Conservation (phyloP, 2,888 invertebrate genomes). For the Myopa tessellatipennis region DNA sequence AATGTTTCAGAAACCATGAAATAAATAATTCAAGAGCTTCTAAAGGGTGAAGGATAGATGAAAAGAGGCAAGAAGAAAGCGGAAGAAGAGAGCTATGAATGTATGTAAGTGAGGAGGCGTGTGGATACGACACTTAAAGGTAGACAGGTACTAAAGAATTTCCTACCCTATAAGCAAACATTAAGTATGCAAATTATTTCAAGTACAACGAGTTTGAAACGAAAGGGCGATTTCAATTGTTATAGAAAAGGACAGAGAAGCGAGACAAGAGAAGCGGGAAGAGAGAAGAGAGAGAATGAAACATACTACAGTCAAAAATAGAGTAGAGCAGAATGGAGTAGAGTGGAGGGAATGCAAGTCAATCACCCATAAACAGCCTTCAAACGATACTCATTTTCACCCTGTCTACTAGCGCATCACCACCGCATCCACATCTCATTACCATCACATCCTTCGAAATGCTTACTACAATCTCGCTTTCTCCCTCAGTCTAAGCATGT, state of each 20-base stretch:
- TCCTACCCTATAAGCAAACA: not conserved
- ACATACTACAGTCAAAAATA: not conserved
- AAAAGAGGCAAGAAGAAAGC: not conserved
- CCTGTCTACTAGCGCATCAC: too few species aligned
- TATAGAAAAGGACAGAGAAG: not conserved
- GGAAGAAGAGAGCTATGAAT: too few species aligned
- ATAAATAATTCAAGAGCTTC: not conserved
- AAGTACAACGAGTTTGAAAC: not conserved
- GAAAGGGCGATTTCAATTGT: not conserved
- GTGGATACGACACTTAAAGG: not conserved
- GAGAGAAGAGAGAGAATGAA: not conserved
- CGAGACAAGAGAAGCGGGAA: not conserved
- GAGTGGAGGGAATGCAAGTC: too few species aligned
- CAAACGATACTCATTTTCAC: too few species aligned
- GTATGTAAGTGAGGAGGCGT: too few species aligned
- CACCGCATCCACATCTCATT: too few species aligned
- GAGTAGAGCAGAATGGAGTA: too few species aligned
- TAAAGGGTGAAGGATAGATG: not conserved
- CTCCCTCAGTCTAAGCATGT: too few species aligned
- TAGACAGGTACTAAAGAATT: not conserved
- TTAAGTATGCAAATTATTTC: conserved; percentile 14
- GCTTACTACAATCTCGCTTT: too few species aligned
- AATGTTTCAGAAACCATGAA: not conserved
- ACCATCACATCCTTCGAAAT: too few species aligned
- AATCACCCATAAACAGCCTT: too few species aligned